phyloP scores from a whole-genome alignment of 2,113 vertebrate genomes.

The Numenius arquata region DNA sequence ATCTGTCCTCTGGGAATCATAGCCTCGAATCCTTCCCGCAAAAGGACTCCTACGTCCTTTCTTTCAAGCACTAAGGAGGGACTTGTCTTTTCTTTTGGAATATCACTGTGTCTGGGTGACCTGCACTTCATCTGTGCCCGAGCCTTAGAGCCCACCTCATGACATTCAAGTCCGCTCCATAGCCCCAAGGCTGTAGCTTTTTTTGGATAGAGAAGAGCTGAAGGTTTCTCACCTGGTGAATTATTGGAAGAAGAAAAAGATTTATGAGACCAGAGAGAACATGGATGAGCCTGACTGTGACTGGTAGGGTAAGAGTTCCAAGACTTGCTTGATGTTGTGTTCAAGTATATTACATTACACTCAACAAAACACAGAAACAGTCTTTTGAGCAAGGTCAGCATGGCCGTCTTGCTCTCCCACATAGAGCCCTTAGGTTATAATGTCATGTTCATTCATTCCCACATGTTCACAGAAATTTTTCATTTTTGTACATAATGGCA shows the following conservation, averaged over 20 bases:
- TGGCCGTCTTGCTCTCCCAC: not conserved
- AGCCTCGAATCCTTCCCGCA: not conserved
- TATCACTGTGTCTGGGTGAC: not conserved
- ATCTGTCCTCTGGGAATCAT: not conserved
- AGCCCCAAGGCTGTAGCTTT: not conserved
- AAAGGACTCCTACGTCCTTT: not conserved
- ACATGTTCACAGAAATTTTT: slow-evolving; percentile 8
- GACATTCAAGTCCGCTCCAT: accelerated
- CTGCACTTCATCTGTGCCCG: not conserved
- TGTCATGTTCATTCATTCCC: slow-evolving; percentile 23
- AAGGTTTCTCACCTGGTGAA: not conserved
- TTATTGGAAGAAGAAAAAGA: not conserved
- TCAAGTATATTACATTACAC: not conserved
- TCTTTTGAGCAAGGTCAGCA: not conserved
- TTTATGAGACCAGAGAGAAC: not conserved
- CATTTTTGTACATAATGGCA: slow-evolving; percentile 1
- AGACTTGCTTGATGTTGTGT: not conserved
- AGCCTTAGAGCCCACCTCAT: not conserved
- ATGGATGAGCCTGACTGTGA: not conserved
- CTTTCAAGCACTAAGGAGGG: not conserved
- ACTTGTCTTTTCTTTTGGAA: not conserved
- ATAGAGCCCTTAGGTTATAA: slow-evolving; percentile 34
- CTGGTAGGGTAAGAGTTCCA: not conserved
- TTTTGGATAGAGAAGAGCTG: not conserved
- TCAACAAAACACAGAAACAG: not conserved